Evolutionary conservation across 2,888 invertebrate genomes (phyloP).

Genomic region (Ennomos erosarius): DNA sequence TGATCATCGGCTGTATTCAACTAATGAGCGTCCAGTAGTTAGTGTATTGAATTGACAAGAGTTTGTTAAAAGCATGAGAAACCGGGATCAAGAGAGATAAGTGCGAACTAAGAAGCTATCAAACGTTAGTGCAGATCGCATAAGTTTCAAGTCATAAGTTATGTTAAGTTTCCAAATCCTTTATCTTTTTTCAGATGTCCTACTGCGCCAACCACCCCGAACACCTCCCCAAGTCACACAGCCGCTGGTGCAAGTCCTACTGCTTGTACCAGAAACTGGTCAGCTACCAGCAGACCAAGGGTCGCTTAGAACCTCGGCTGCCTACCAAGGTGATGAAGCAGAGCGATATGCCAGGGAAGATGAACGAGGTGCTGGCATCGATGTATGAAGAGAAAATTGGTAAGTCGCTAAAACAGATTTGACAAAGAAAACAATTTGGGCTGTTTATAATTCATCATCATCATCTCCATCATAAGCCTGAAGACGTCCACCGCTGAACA

Average conservation of each 20-base stretch:
- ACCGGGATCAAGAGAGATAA: no score
- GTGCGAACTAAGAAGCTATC: no score
- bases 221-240: constrained; percentile 82
- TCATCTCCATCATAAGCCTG: no score
- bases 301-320: constrained; percentile 84
- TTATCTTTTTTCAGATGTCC: constrained; percentile 68
- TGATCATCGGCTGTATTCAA: no score
- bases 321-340: constrained; percentile 76
- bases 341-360: constrained; percentile 68
- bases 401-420: constrained; percentile 43
- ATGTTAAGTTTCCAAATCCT: not conserved
- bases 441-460: no score
- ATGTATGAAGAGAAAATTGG: constrained; percentile 79
- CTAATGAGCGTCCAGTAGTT: no score
- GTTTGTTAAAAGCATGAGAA: no score
- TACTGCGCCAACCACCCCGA: constrained; percentile 79
- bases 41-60: no score
- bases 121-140: no score
- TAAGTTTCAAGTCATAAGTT: no score
- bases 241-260: constrained; percentile 87
- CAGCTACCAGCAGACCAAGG: constrained; percentile 84
- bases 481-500: no score
- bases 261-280: constrained; percentile 86
- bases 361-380: constrained; percentile 76
- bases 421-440: no score